Conservation (phyloP, 2,888 invertebrate genomes). For the Agrotis clavis region DNA sequence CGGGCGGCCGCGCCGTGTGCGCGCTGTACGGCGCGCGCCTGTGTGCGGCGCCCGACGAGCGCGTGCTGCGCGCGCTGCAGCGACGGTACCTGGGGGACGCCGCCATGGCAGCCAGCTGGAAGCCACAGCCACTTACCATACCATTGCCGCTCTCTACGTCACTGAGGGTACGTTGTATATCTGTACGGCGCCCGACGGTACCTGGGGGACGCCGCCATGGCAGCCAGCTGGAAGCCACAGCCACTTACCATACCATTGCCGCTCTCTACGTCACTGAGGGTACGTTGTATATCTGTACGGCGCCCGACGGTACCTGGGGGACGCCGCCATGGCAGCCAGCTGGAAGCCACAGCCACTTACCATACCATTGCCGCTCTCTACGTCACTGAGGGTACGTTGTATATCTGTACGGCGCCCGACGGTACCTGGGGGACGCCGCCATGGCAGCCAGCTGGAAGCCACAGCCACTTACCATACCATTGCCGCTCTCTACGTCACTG, state of each 20-base stretch:
- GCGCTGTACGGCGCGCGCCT: conserved; percentile 83
- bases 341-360: too few relatives aligned
- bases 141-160: conserved; percentile 69
- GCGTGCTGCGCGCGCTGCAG: conserved; percentile 81
- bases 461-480: conserved; percentile 61
- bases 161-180: conserved; percentile 33
- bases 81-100: conserved; percentile 75
- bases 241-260: too few relatives aligned
- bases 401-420: too few relatives aligned
- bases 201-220: too few relatives aligned
- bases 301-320: too few relatives aligned
- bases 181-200: too few relatives aligned
- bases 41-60: conserved; percentile 73
- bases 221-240: too few relatives aligned
- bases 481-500: conserved; percentile 69
- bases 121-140: conserved; percentile 61
- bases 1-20: conserved; percentile 62
- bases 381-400: too few relatives aligned
- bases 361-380: too few relatives aligned
- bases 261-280: too few relatives aligned
- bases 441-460: conserved; percentile 63
- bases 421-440: conserved; percentile 77
- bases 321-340: too few relatives aligned
- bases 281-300: too few relatives aligned
- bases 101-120: conserved; percentile 69